Base-by-base conservation (phyloP, 2,888 invertebrate genomes). In the Eledone cirrhosa region DNA sequence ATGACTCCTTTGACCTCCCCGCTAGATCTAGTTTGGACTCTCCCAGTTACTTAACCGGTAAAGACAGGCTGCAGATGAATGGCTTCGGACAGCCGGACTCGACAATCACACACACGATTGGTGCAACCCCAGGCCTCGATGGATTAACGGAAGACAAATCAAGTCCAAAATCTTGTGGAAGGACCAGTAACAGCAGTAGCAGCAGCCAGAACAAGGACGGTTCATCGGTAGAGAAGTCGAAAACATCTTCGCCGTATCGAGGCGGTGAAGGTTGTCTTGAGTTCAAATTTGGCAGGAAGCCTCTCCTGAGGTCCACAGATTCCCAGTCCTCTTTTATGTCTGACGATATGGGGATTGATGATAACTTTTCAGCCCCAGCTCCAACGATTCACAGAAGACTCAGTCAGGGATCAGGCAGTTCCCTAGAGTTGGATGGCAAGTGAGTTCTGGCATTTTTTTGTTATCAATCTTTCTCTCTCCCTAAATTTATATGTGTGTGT, bases 1-100 rank as follows among this genome's bases (percentile, higher is more conserved):
- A 83, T 74, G 84, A 84, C 16, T 48, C 77, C 31, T 29, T 77
- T 22, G 77, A 65, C 33, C 59, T 80, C 22, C 69, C 74, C 13
- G 78, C 72, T 31, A 72, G 41, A 33, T 72, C 72, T 13, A 72
- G 72, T 72, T 41, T 72, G 19, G 72, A 72, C 41, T 72, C 72
- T 41, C 72, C 72, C 72, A 72, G 72, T 22, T 72, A 33, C 41
- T 72, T 72, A 72, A 41, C 72, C 16, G 31, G n/a, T 31, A 33
- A 13, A 7, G 72, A 72, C n/a, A 72, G 33, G 19, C 41, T 72
- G 31, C 72, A 72, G 31, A 41, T 72, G 33, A 72, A 72, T 72
- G 72, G 41, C 14, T 72, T 19, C 41, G n/a, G n/a, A 22, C 72
- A 72, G 24, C n/a, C 41, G 13, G 72, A 72, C 41, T 72, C 72